Base-by-base conservation (phyloP, 1,140 invertebrate genomes). In the Gonatopus flavifemur region DNA sequence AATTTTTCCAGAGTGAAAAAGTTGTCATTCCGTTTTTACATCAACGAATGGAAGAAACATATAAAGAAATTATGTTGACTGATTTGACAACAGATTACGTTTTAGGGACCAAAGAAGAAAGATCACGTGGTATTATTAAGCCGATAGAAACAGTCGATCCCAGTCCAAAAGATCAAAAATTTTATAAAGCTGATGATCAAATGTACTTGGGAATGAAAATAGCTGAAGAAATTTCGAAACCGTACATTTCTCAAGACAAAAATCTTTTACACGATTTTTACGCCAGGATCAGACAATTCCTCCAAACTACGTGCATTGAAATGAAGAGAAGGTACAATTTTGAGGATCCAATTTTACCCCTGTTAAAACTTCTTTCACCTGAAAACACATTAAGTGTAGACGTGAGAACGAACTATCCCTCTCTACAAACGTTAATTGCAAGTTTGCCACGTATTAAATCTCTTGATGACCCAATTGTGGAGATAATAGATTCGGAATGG, bases 201-300 rank as follows among this genome's bases (percentile, higher is more conserved):
- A 52, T 52, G 43, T 56, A 52, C 28, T 52, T 57, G 5, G 49
- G 49, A 10, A 36, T 48, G 22, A 39, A 49, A 39, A 49, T 56
- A 3, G 24, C 20, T 13, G 18, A 47, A 38, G 32, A 48, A 28
- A 21, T 52, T n/a, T 30, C 47, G 35, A 13, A 36, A 24, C 41
- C 28, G 35, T 48, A 52, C 18, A 52, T 56, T 43, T 36, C 38
- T 1, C 21, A 38, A 8, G 52, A 56, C 38, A 16, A 47, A 30
- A 43, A 51, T 15, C 35, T 52, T 8, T 48, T 47, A 52, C 33
- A 19, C 30, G 49, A 52, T 52, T 56, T 56, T 24, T 18, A 25
- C 39, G 21, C 40, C 12, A 49, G 10, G 10, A 45, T 41, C 36
- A 21, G 35, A 18, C 20, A 55, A 32, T 55, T 55, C 42, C 13